These are phyloP conservation scores for Rhinoraja longicauda DNA, from an alignment of 2,797 vertebrate genomes.

Conservation along the genomic window DNA sequence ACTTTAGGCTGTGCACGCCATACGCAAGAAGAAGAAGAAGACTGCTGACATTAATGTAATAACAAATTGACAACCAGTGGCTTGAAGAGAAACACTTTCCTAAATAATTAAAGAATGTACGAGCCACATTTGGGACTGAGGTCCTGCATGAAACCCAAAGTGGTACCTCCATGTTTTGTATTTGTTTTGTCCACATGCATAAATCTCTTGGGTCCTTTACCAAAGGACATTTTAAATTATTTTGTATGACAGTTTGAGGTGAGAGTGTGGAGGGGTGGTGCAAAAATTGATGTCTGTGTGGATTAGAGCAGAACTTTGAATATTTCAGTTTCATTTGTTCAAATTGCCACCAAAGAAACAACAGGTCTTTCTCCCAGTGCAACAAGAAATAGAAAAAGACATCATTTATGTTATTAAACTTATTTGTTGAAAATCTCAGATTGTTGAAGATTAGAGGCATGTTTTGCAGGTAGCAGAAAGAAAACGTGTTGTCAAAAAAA, in stretches of 20 bases:
- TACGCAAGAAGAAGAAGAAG: too few relatives aligned
- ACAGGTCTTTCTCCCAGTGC: neutral
- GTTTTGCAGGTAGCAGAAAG: neutral
- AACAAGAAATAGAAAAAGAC: neutral
- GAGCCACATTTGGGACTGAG: neutral
- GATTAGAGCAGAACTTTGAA: neutral
- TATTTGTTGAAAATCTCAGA: neutral
- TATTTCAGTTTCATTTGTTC: neutral
- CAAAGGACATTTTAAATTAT: neutral
- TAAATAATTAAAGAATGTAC: neutral
- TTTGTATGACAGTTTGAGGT: neutral
- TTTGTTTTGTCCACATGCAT: neutral
- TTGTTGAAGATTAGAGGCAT: neutral
- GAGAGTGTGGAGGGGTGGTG: neutral
- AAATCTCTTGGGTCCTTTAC: neutral
- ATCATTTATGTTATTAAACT: neutral
- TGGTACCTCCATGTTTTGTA: neutral
- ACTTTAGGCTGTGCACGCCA: too few relatives aligned
- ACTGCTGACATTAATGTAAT: neutral
- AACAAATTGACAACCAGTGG: neutral
- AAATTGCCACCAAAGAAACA: neutral
- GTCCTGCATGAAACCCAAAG: neutral
- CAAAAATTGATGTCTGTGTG: neutral
- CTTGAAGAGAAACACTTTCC: neutral
- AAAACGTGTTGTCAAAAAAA: too few relatives aligned